Percentiles rank a stretch among this genome's conserved stretches.
Conservation (phyloP, 2,797 vertebrate genomes). For the Clamator glandarius region DNA sequence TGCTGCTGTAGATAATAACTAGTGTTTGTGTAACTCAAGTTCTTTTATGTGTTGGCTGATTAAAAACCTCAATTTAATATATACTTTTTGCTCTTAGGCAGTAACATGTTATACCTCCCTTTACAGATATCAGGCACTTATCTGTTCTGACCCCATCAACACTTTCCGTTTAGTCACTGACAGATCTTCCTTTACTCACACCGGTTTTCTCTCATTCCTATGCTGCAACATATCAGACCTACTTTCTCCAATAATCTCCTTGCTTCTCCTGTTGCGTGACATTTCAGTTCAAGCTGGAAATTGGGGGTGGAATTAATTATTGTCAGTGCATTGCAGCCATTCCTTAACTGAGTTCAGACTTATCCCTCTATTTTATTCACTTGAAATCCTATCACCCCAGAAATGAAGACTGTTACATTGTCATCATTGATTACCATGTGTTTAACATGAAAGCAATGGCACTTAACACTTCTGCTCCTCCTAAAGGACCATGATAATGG, state of each 20-base stretch:
- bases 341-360: neutral
- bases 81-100: neutral
- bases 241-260: neutral
- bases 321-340: neutral
- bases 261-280: neutral
- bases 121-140: neutral
- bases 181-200: neutral
- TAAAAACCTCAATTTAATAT: neutral
- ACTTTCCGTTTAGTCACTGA: neutral
- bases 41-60: neutral
- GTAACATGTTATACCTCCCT: neutral
- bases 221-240: accelerated
- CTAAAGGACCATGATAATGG: neutral
- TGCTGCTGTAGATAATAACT: neutral
- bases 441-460: neutral
- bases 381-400: neutral
- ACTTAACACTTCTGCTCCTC: neutral
- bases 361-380: neutral
- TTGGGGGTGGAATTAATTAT: neutral
- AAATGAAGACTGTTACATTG: neutral
- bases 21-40: neutral
- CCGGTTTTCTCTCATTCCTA: neutral
- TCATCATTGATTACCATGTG: neutral
- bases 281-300: neutral
- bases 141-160: neutral